Conservation (phyloP, 2,888 invertebrate species). For the Archips crataeganus region DNA sequence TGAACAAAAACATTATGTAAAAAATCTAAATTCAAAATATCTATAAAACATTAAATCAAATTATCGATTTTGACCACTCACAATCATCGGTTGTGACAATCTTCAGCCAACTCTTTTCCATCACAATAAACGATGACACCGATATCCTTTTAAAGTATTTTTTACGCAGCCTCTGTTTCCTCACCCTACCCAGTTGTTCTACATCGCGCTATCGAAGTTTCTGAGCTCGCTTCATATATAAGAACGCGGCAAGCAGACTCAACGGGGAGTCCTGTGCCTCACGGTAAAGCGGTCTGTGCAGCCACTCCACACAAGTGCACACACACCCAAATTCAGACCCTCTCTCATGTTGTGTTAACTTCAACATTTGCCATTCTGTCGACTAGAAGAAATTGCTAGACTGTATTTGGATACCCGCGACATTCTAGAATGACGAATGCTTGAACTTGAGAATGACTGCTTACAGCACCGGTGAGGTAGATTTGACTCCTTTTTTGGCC, state of each 20-base stretch:
- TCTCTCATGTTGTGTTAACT: slow-evolving; percentile 60
- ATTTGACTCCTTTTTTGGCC: slow-evolving; percentile 55
- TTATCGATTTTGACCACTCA: no score
- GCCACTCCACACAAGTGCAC: slow-evolving; percentile 65
- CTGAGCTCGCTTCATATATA: slow-evolving; percentile 48
- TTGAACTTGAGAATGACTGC: slow-evolving; percentile 69
- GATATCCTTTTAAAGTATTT: not conserved
- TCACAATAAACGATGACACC: no score
- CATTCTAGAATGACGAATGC: slow-evolving; percentile 60
- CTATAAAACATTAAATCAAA: no score
- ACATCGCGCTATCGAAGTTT: slow-evolving; percentile 69
- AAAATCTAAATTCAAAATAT: no score
- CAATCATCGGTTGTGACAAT: no score
- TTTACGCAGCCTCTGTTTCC: slow-evolving; percentile 33
- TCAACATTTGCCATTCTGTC: slow-evolving; percentile 82
- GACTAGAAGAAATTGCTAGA: slow-evolving; percentile 78
- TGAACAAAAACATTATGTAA: no score
- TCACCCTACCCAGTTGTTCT: slow-evolving; percentile 47
- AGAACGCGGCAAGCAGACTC: slow-evolving; percentile 21
- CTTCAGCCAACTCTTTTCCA: no score
- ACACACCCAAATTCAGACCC: slow-evolving; percentile 60
- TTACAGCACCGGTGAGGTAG: slow-evolving; percentile 67
- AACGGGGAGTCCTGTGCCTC: slow-evolving; percentile 66
- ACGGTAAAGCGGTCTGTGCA: slow-evolving; percentile 64
- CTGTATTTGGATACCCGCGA: slow-evolving; percentile 72